Percentiles rank a stretch among this genome's conserved stretches.
phyloP scores from a whole-genome alignment of 1,140 invertebrate genomes.

The Sinonovacula constricta region DNA sequence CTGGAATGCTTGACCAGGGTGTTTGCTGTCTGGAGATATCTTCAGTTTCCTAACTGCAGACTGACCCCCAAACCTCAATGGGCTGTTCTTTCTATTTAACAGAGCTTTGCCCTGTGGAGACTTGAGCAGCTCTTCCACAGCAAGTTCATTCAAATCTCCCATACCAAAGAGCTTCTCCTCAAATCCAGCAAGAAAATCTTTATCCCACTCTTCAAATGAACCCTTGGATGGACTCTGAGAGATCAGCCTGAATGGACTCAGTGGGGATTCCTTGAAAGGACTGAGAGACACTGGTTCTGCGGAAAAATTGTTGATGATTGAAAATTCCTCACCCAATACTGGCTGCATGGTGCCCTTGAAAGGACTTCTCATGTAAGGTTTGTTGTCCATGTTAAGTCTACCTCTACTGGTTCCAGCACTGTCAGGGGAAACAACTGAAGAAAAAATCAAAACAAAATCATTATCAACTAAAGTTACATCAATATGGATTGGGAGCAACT shows the following conservation, averaged over 20 bases:
- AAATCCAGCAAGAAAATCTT: conserved; percentile 40
- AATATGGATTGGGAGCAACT: too few relatives aligned
- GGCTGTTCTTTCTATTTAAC: conserved; percentile 28
- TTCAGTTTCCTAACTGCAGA: conserved; percentile 19
- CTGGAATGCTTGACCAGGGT: conserved; percentile 29
- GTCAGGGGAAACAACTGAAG: too few relatives aligned
- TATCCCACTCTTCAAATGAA: conserved; percentile 45
- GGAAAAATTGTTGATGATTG: conserved; percentile 25
- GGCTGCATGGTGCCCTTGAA: too few relatives aligned
- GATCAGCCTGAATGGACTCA: conserved; percentile 44
- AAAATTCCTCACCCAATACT: too few relatives aligned
- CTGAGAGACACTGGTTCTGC: conserved; percentile 20
- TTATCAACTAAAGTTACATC: too few relatives aligned
- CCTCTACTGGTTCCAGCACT: too few relatives aligned
- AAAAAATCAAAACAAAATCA: too few relatives aligned
- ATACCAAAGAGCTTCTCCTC: conserved; percentile 51
- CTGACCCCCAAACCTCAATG: neutral
- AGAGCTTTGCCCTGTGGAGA: conserved; percentile 43
- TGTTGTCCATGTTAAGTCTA: too few relatives aligned
- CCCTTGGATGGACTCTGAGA: conserved; percentile 40
- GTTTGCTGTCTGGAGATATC: conserved; percentile 36
- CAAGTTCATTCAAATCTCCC: conserved; percentile 1
- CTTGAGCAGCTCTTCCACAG: conserved; percentile 35
- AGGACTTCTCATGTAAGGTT: conserved; percentile 6
- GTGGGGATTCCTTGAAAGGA: conserved; percentile 44